Percentiles rank a stretch among this genome's conserved stretches.
These are phyloP conservation scores for Aphidoletes aphidimyza DNA, from an alignment of 2,888 invertebrate genomes.

Conservation along the genomic window DNA sequence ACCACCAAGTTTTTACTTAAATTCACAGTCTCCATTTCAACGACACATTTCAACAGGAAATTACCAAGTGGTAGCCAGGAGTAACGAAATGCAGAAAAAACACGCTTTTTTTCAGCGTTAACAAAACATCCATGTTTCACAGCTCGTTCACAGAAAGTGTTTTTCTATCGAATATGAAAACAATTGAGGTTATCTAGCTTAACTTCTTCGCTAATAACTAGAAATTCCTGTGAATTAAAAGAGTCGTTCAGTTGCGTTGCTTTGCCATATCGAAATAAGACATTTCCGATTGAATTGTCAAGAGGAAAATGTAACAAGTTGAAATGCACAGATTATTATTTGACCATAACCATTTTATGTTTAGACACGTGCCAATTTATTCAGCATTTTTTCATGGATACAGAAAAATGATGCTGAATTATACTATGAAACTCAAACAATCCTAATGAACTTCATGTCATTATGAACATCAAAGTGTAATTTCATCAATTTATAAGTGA, in stretches of 20 bases:
- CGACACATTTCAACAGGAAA: slow-evolving; percentile 34
- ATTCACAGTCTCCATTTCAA: background rate
- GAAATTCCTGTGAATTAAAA: no score
- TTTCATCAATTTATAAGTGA: no score
- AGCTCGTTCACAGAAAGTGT: background rate
- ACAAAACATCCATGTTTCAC: background rate
- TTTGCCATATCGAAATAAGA: background rate
- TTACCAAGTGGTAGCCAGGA: slow-evolving; percentile 11
- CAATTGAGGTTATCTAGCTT: background rate
- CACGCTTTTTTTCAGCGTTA: slow-evolving; percentile 7
- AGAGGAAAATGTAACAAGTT: no score
- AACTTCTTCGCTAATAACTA: background rate
- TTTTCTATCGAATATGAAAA: background rate
- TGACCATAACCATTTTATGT: no score
- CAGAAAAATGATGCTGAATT: background rate
- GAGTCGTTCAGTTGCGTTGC: no score
- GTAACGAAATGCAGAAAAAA: slow-evolving; percentile 48
- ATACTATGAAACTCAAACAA: background rate
- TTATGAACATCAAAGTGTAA: no score
- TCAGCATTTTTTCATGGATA: background rate
- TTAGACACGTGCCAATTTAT: background rate
- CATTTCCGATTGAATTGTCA: slow-evolving; percentile 6
- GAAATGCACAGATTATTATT: no score
- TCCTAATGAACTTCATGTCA: no score
- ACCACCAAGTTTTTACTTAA: background rate